Conservation (phyloP, 2,888 invertebrate species). For the Boloria euphrosyne region DNA sequence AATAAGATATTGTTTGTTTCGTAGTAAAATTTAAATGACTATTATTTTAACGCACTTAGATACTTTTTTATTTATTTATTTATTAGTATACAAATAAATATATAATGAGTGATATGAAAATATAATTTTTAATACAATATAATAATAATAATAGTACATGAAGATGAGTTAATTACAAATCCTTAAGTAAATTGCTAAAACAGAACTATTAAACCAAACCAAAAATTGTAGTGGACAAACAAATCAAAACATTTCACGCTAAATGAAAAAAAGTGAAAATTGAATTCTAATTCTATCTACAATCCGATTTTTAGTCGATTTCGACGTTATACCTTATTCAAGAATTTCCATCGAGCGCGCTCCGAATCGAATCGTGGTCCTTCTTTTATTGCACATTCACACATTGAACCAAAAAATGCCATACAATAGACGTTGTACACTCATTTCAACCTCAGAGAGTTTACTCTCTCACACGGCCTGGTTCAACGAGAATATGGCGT, state of each 20-base stretch:
- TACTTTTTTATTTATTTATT: no score
- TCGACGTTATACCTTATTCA: constrained; percentile 17
- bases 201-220: background rate
- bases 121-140: no score
- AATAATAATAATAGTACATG: no score
- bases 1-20: no score
- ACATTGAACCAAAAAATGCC: constrained; percentile 8
- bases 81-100: no score
- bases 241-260: background rate
- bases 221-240: background rate
- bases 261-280: background rate
- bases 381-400: constrained; percentile 25
- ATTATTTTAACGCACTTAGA: no score
- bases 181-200: no score
- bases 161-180: no score
- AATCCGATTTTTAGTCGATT: constrained; percentile 13
- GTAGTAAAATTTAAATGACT: no score
- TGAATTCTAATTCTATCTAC: constrained; percentile 1
- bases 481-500: constrained; percentile 11
- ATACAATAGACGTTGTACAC: constrained; percentile 1
- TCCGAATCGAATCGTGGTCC: constrained; percentile 13
- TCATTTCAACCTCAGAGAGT: constrained; percentile 5
- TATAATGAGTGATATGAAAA: no score
- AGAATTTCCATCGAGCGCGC: constrained; percentile 13
- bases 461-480: background rate